These are phyloP conservation scores for Copsychus sechellarum DNA, from an alignment of 2,113 vertebrate genomes.

Conservation along the genomic window DNA sequence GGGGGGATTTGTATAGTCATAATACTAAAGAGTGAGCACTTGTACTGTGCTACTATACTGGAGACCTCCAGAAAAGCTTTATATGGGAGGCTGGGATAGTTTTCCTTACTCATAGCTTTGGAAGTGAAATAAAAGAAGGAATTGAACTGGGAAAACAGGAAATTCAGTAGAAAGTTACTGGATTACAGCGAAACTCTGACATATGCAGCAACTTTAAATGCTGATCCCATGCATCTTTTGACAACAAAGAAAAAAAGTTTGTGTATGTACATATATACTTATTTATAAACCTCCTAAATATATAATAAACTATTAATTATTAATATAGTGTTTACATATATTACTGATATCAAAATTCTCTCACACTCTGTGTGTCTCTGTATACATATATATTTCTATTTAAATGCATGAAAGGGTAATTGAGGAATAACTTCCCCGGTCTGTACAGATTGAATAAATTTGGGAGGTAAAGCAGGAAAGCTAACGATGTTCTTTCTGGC, in stretches of 20 bases:
- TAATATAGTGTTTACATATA: background rate
- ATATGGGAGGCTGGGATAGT: background rate
- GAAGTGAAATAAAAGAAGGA: background rate
- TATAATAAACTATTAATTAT: background rate
- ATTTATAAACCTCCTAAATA: background rate
- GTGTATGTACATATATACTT: background rate
- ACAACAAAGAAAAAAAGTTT: background rate
- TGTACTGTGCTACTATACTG: background rate
- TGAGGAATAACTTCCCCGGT: background rate
- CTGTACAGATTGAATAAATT: background rate
- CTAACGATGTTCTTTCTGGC: background rate
- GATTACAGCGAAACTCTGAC: background rate
- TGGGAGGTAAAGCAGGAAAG: background rate
- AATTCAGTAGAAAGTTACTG: background rate
- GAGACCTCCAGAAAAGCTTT: background rate
- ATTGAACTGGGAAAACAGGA: background rate
- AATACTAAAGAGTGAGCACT: background rate
- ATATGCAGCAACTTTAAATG: background rate
- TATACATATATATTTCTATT: background rate
- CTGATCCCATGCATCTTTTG: background rate
- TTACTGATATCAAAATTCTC: background rate
- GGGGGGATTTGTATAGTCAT: background rate
- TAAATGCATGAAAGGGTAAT: background rate
- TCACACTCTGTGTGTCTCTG: background rate
- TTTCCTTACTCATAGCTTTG: background rate